Conservation (phyloP, 2,113 vertebrate genomes). For the Ciconia maguari region DNA sequence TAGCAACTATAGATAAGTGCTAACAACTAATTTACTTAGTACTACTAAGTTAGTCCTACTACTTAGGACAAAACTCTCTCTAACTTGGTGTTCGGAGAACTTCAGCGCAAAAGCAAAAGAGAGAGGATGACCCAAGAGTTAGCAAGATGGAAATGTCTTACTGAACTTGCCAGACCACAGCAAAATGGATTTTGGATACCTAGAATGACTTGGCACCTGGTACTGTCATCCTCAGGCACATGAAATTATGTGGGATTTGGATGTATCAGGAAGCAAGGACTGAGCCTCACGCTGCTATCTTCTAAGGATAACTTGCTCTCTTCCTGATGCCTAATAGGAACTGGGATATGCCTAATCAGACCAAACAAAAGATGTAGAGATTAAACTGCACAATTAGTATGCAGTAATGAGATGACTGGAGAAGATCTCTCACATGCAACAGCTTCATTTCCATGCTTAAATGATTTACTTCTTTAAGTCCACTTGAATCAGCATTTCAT, state of each 20-base stretch:
- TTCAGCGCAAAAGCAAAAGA: background rate
- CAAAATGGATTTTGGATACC: background rate
- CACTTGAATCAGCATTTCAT: conserved; percentile 49
- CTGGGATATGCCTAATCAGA: conserved; percentile 15
- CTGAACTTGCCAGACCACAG: background rate
- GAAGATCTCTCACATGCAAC: conserved; percentile 22
- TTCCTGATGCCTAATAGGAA: conserved; percentile 2
- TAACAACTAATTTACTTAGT: background rate
- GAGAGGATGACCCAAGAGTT: background rate
- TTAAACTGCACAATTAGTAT: conserved; percentile 33
- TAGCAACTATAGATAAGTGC: background rate
- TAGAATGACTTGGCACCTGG: background rate
- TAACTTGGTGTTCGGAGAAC: background rate
- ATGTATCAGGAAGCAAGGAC: background rate
- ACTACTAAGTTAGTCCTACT: background rate
- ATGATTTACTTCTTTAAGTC: conserved; percentile 14
- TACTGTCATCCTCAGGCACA: background rate
- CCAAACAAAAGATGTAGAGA: conserved; percentile 40
- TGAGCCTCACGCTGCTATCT: background rate
- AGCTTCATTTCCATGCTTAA: conserved; percentile 49
- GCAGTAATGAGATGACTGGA: conserved; percentile 30
- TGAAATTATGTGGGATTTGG: background rate
- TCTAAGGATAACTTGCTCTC: background rate
- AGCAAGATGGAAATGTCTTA: background rate
- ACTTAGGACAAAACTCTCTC: background rate